Base-by-base conservation (phyloP, 2,113 vertebrate species). In the Etheostoma spectabile region DNA sequence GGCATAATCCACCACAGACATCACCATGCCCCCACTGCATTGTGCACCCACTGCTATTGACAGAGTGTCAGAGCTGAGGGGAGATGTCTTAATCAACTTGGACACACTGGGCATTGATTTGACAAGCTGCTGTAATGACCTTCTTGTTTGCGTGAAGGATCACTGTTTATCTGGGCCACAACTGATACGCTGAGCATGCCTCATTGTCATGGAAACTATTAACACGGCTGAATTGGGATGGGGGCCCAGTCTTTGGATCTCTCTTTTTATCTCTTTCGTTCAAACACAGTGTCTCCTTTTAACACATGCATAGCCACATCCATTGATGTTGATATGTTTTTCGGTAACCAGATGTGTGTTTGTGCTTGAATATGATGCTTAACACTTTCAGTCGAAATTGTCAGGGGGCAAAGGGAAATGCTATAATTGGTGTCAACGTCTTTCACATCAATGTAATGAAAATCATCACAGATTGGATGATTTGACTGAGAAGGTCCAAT, bases 121-220 rank as follows among this genome's bases (percentile, higher is more conserved):
- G 98, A 98, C 98, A 99, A 98, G 97, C 95, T 95, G 96, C 96
- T 94, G 97, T 99, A 99, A 99, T 98, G 98, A 98, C 97, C 97
- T 97, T 96, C 97, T 97, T 98, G 97, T 97, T 98, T 99, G 97
- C 94, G 96, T 97, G 97, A 98, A 98, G 96, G 96, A 98, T 98
- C 96, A 95, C 96, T 97, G 97, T 99, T 98, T 98, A 98, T 96
- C 95, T 94, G 94, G 84, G 93, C 95, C 96, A 95, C 96, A 94
- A 95, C 93, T 93, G 94, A 95, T 95, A 94, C 74, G 94, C 93
- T 74, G 84, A 94, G 93, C 95, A 94, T 93, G 95, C 95, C 90
- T 90, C 93, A 97, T 97, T 91, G 96, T 98, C 98, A 99, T 97
- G 97, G 97, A 97, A 98, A 98, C 97, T 94, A 95, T 95, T 95